Conservation (phyloP, 1,140 invertebrate species). For the Scaptomyza hsui region DNA sequence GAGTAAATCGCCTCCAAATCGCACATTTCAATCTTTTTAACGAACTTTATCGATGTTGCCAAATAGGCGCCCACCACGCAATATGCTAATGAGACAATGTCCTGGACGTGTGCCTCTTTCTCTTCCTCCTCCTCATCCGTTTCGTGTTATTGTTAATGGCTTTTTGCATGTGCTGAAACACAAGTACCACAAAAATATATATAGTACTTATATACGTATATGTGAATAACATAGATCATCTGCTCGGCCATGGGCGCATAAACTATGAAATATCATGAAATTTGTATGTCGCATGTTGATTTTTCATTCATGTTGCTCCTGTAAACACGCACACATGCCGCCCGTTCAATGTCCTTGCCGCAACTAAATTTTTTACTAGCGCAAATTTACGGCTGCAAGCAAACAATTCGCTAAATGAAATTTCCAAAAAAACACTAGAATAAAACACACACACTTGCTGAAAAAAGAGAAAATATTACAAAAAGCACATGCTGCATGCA, state of each 20-base stretch:
- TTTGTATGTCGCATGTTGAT: constrained; percentile 69
- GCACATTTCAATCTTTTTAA: constrained; percentile 83
- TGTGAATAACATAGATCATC: constrained; percentile 71
- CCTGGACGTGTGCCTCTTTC: background rate
- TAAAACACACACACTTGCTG: constrained; percentile 16
- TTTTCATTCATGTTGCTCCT: constrained; percentile 61
- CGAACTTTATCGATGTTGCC: constrained; percentile 79
- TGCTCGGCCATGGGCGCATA: constrained; percentile 50
- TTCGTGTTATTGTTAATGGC: constrained; percentile 58
- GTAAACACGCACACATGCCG: constrained; percentile 76
- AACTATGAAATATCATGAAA: constrained; percentile 79
- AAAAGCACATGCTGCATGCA: constrained; percentile 31
- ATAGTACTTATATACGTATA: constrained; percentile 4
- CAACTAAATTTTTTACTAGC: constrained; percentile 56
- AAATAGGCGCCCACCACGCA: constrained; percentile 73
- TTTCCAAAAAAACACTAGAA: constrained; percentile 30
- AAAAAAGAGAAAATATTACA: constrained; percentile 18
- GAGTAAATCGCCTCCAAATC: constrained; percentile 76
- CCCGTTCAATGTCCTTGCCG: constrained; percentile 53
- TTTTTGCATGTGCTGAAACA: constrained; percentile 69
- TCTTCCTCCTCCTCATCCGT: background rate
- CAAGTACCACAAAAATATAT: constrained; percentile 19
- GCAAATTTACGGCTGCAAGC: constrained; percentile 68
- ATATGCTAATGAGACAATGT: constrained; percentile 80
- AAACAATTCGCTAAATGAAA: constrained; percentile 80